These are phyloP conservation scores for Heptranchias perlo DNA, from an alignment of 2,113 vertebrate species.

Conservation along the genomic window DNA sequence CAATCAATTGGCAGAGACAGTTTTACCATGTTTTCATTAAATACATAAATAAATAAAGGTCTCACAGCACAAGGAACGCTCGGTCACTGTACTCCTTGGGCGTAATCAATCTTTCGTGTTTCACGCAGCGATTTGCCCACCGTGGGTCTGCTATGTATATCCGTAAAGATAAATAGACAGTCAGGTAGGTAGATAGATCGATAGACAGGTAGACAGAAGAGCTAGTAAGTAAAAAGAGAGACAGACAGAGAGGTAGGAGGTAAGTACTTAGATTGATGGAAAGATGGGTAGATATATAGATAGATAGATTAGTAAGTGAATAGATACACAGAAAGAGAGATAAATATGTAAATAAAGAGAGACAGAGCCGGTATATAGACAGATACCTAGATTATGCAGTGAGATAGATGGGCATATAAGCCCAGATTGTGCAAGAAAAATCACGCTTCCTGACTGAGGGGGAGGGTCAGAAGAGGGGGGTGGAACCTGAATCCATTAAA, in stretches of 20 bases:
- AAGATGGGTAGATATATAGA: neutral
- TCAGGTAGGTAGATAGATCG: neutral
- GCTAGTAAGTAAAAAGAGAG: neutral
- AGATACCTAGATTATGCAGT: neutral
- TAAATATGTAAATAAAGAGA: neutral
- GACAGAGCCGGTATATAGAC: neutral
- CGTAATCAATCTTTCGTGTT: neutral
- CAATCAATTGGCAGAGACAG: neutral
- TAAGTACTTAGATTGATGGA: neutral
- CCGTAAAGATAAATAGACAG: slow-evolving; percentile 4
- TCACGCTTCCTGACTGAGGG: neutral
- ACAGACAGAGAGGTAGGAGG: neutral
- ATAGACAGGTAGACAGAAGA: neutral
- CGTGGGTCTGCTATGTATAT: neutral
- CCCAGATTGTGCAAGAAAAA: neutral
- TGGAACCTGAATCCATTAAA: neutral
- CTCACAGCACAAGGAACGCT: neutral
- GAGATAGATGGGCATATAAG: neutral
- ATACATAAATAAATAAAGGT: slow-evolving; percentile 10
- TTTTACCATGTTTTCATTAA: slow-evolving; percentile 5
- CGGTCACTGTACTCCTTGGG: neutral
- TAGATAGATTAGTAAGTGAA: neutral
- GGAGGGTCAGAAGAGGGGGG: neutral
- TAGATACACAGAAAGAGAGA: neutral
- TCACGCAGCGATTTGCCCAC: neutral